These are phyloP conservation scores for Caenorhabditis uteleia DNA, from an alignment of 2,888 invertebrate genomes.

Conservation along the genomic window DNA sequence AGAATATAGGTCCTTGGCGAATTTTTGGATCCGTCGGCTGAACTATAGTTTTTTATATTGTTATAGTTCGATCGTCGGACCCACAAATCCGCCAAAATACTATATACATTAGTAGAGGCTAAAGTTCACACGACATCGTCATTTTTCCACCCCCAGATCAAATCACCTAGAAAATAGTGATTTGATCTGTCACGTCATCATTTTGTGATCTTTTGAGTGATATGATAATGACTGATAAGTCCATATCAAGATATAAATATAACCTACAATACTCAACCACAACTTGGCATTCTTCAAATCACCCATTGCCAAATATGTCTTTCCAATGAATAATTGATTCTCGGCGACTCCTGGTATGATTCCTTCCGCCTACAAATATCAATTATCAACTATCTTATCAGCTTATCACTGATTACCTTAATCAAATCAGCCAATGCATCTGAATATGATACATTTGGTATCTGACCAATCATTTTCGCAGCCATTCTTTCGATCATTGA, in stretches of 20 bases:
- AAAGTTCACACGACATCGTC: too few species aligned
- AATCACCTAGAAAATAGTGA: too few species aligned
- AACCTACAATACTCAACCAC: constrained; percentile 22
- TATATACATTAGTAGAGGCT: too few species aligned
- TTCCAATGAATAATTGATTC: constrained; percentile 48
- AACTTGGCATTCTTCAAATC: constrained; percentile 36
- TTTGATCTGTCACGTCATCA: not conserved
- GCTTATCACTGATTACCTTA: constrained; percentile 11
- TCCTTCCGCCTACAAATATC: constrained; percentile 16
- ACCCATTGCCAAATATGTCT: constrained; percentile 38
- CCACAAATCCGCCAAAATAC: too few species aligned
- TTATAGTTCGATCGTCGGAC: too few species aligned
- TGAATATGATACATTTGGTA: constrained; percentile 29
- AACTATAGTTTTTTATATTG: too few species aligned
- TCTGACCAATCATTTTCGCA: constrained; percentile 31
- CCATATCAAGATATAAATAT: not conserved
- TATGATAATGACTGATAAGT: not conserved
- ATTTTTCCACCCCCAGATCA: too few species aligned
- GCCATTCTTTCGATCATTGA: constrained; percentile 30
- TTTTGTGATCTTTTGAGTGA: not conserved
- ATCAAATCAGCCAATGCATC: constrained; percentile 42
- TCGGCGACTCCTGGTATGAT: constrained; percentile 25
- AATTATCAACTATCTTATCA: constrained; percentile 1
- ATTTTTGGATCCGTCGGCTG: too few species aligned
- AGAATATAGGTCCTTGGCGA: too few species aligned